Evolutionary conservation across 1,140 invertebrate species (phyloP).

Genomic region (Trichoplusia ni): DNA sequence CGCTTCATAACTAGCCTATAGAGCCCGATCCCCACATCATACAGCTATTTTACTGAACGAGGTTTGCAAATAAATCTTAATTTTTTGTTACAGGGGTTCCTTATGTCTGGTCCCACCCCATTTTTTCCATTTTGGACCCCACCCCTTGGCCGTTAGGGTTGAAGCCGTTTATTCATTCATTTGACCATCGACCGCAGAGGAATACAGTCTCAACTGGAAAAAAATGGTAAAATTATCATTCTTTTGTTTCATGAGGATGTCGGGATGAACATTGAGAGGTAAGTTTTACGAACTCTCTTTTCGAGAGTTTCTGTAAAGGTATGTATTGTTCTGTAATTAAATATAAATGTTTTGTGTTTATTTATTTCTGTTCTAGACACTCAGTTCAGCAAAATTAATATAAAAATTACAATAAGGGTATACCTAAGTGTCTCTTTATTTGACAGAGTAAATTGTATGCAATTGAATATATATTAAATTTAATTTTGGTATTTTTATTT

Average conservation of each 20-base stretch:
- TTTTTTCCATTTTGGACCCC: slow-evolving; percentile 59
- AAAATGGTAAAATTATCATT: slow-evolving; percentile 24
- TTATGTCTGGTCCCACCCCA: slow-evolving; percentile 58
- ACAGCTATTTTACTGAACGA: slow-evolving; percentile 44
- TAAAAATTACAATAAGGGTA: too few species aligned
- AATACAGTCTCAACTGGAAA: slow-evolving; percentile 13
- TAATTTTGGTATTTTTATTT: too few species aligned
- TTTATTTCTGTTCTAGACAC: too few species aligned
- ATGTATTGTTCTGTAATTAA: neutral
- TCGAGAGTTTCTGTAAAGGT: neutral
- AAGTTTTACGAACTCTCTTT: slow-evolving; percentile 1
- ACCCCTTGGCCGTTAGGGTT: slow-evolving; percentile 29
- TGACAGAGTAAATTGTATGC: too few species aligned
- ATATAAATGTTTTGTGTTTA: neutral
- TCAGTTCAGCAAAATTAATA: too few species aligned
- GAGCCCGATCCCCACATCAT: slow-evolving; percentile 29
- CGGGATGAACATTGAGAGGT: slow-evolving; percentile 22
- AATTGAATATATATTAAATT: too few species aligned
- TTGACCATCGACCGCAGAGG: slow-evolving; percentile 32
- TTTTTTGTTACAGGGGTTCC: slow-evolving; percentile 66
- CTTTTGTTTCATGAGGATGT: slow-evolving; percentile 29
- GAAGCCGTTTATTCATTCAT: slow-evolving; percentile 32
- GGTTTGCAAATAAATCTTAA: slow-evolving; percentile 69
- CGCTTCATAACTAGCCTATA: neutral
- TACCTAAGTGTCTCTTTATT: too few species aligned